Evolutionary conservation across 2,797 vertebrate genomes (phyloP), one percentile per base, ranked within the genome.

Genomic region (Semotilus atromaculatus): DNA sequence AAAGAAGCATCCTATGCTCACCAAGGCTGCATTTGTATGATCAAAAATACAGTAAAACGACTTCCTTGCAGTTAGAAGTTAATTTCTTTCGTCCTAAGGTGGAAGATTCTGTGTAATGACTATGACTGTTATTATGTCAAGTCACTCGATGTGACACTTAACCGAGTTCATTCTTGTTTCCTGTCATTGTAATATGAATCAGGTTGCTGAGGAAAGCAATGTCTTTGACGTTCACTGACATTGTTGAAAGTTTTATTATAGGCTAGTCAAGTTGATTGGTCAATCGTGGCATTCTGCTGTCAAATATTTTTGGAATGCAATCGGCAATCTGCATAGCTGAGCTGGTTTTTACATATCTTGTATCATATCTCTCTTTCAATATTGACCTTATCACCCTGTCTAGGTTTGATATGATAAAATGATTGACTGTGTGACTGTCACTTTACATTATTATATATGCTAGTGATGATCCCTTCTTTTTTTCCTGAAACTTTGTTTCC

Each of bases 81-180:
- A 5, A 29, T 58, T 13, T 34, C 48, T 51, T n/a, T 78, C 13
- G 21, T 60, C 2, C 19, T 70, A 29, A 58, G 26, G 48, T 78
- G 11, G 16, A 78, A 83, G n/a, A 45, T 68, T 19, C 26, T 68
- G 62, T 83, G 67, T 29, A 55, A 43, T 68, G 4, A 34, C 62
- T 8, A 29, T 29, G 51, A 70, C n/a, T 23, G 48, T 77, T 77
- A 60, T 45, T 45, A 45, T 68, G 34, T 58, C 43, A 78, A 34
- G 8, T 48, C 38, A 21, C 31, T 66, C 3, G 3, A 23, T 58
- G 36, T 77, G 72, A 48, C 81, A 74, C 31, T 38, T 68, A 43
- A 53, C 36, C 1, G 7, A 76, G 43, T 31, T 77, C 51, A 60
- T 77, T 77, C 48, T 71, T 38, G 7, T 71, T 84, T 84, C 74